Conservation (phyloP, 1,140 invertebrate genomes). For the Pseudomyrmex concolor region DNA sequence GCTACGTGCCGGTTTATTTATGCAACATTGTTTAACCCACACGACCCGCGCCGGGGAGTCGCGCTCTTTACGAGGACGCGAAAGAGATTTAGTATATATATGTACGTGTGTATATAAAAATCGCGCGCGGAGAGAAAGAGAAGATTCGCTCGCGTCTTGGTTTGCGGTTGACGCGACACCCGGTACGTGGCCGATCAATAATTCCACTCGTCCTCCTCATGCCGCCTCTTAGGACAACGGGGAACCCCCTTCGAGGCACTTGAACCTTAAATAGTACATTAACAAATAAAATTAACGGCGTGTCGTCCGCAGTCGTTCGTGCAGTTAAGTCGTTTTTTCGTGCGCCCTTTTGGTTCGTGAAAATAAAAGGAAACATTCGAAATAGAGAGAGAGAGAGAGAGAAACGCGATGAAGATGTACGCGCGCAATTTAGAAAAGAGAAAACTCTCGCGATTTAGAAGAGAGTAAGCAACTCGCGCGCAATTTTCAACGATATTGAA, state of each 20-base stretch:
- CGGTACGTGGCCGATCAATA: conserved; percentile 58
- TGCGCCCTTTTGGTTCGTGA: conserved; percentile 3
- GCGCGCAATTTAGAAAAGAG: neutral
- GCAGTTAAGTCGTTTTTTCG: conserved; percentile 10
- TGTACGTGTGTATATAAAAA: neutral
- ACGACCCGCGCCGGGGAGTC: neutral
- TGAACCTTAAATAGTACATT: conserved; percentile 59
- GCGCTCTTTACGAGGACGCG: neutral
- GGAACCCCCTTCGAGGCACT: conserved; percentile 10
- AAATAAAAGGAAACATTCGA: neutral
- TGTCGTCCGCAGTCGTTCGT: conserved; percentile 41
- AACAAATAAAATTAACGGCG: conserved; percentile 62
- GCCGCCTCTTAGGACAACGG: conserved; percentile 52
- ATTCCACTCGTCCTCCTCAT: conserved; percentile 42
- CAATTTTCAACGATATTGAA: conserved; percentile 40
- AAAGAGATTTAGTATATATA: neutral
- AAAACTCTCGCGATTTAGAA: neutral
- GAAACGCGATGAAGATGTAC: neutral
- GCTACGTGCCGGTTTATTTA: conserved; percentile 20
- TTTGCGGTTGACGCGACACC: conserved; percentile 26
- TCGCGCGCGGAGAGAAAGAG: neutral
- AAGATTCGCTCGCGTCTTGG: neutral
- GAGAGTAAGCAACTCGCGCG: neutral
- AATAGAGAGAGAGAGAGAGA: neutral
- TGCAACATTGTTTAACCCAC: conserved; percentile 33